Evolutionary conservation across 1,140 invertebrate species (phyloP).

Genomic region (Diachasmimorpha longicaudata): DNA sequence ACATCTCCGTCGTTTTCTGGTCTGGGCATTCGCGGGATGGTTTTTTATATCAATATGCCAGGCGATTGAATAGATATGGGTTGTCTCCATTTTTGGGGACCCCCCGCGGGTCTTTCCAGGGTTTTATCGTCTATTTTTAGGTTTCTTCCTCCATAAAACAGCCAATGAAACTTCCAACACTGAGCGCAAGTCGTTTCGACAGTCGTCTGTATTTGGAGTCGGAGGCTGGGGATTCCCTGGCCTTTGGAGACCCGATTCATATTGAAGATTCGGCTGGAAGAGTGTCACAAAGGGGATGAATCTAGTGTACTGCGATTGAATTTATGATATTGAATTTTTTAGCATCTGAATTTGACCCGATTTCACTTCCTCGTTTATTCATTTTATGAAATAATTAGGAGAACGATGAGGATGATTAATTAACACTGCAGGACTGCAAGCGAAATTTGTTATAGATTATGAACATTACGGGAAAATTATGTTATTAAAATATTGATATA

Average conservation of each 20-base stretch:
- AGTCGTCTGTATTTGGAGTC: slow-evolving; percentile 12
- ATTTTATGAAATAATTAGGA: too few relatives aligned
- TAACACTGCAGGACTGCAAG: too few relatives aligned
- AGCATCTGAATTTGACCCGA: too few relatives aligned
- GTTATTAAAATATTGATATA: too few relatives aligned
- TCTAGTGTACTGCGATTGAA: neutral
- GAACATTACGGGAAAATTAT: too few relatives aligned
- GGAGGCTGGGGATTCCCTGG: slow-evolving; percentile 3
- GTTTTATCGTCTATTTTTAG: slow-evolving; percentile 17
- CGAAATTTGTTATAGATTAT: too few relatives aligned
- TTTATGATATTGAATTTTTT: too few relatives aligned
- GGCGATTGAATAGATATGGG: slow-evolving; percentile 36
- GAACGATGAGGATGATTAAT: too few relatives aligned
- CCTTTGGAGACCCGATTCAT: neutral
- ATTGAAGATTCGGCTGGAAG: neutral
- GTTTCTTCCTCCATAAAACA: slow-evolving; percentile 34
- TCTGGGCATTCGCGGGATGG: slow-evolving; percentile 32
- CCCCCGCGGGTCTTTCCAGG: slow-evolving; percentile 32
- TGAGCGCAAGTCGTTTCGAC: slow-evolving; percentile 21
- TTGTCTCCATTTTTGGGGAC: slow-evolving; percentile 31
- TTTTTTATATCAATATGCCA: slow-evolving; percentile 51
- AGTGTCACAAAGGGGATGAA: neutral
- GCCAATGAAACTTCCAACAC: slow-evolving; percentile 33
- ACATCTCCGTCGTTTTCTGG: slow-evolving; percentile 14
- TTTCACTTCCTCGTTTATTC: too few relatives aligned